A percentile compares a stretch with the other conserved stretches of the same genome.
Evolutionary conservation across 2,113 vertebrate species (phyloP).

Genomic region (Laticauda laticaudata): DNA sequence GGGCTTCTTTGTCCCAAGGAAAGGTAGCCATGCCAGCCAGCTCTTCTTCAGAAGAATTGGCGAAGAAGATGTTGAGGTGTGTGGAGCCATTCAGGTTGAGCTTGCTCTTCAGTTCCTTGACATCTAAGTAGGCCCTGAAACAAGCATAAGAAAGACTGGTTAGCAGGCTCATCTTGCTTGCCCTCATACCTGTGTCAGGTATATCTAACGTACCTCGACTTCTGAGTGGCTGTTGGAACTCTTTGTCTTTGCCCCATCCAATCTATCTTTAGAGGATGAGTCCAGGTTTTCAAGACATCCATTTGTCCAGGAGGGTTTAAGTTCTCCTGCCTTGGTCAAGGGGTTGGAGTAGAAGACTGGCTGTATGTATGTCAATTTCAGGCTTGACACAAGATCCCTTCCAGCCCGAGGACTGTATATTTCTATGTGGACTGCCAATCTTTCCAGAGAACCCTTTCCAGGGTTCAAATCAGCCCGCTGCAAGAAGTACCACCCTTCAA

Average conservation of each 20-base stretch:
- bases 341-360: too few species aligned
- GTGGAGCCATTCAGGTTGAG: conserved; percentile 91
- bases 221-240: background rate
- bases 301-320: background rate
- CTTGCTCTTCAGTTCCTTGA: conserved; percentile 95
- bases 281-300: background rate
- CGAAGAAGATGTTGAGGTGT: conserved; percentile 98
- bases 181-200: background rate
- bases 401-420: too few species aligned
- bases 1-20: conserved; percentile 98
- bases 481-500: conserved; percentile 10
- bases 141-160: conserved; percentile 46
- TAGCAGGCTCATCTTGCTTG: background rate
- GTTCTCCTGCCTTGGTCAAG: too few species aligned
- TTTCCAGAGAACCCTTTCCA: conserved; percentile 10
- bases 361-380: too few species aligned
- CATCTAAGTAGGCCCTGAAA: conserved; percentile 92
- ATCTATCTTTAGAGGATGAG: background rate
- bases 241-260: background rate
- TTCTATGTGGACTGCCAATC: too few species aligned
- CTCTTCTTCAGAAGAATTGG: conserved; percentile 96
- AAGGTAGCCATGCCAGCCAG: conserved; percentile 96
- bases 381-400: too few species aligned
- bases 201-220: background rate
- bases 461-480: conserved; percentile 47